Evolutionary conservation across 2,113 vertebrate species (phyloP), one percentile per base, ranked within the genome.

Genomic region (Agelaius phoeniceus): DNA sequence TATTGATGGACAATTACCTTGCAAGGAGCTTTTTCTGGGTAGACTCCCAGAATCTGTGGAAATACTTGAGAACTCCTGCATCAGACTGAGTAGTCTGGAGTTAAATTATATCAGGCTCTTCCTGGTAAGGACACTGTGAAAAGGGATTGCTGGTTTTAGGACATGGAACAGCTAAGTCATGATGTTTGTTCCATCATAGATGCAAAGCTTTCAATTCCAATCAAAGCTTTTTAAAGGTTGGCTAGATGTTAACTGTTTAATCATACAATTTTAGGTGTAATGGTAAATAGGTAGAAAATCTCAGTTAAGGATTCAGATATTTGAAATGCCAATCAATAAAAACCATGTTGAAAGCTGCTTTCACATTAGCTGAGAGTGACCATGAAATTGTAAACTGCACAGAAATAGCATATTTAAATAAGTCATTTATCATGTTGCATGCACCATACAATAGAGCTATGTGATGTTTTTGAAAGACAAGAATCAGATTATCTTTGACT

Each of bases 401-500:
- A 67, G 63, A 94, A 92, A 58, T 23, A 90, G 21, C 49, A 10
- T 57, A 77, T 86, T 87, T 88, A 88, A 96, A 76, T 52, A 87
- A 81, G 72, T 71, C 33, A 86, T 93, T 93, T 91, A 55, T 92
- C 66, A 72, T 75, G 80, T 66, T 94, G 93, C 68, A 5, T 81
- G 58, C 26, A 68, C 69, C 62, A 48, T 71, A 93, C 58, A 92
- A 93, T 91, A 61, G 3, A 93, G 94, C 78, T 94, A 80, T 89
- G 93, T 21, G 20, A 27, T 88, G 76, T 87, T 97, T 94, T 96
- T 69, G 80, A 94, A 94, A 80, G 62, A 57, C 67, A 92, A 94
- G 96, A 96, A 97, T 97, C 90, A 94, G 94, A 97, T 98, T 97
- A 98, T 96, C 88, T 94, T 97, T 90, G 96, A 67, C 95, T 97